Percentiles rank a stretch among this genome's conserved stretches.
Evolutionary conservation across 2,797 vertebrate species (phyloP).

Genomic region (Cyclura pinguis): DNA sequence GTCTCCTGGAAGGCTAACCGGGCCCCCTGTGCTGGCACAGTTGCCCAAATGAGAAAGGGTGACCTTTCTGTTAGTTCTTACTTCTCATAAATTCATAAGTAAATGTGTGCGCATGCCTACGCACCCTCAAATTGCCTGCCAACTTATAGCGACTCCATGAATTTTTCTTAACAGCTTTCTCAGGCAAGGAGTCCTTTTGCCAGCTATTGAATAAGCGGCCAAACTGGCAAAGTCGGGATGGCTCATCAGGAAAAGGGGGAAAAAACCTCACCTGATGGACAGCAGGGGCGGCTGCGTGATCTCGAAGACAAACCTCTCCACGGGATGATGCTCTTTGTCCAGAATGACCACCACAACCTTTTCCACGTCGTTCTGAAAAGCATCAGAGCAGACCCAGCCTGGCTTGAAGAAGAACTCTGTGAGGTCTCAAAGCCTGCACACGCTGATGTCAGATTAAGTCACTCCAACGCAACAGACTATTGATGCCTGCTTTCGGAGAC

Average conservation of each 20-base stretch:
- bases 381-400: not conserved
- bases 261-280: constrained; percentile 87
- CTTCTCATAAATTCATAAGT: too few relatives aligned
- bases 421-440: not conserved
- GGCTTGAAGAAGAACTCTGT: not conserved
- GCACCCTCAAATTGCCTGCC: too few relatives aligned
- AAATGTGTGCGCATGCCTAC: too few relatives aligned
- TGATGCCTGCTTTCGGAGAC: not conserved
- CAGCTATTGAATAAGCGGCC: not conserved
- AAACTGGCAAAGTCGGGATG: not conserved
- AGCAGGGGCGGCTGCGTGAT: constrained; percentile 94
- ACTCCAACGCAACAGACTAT: too few relatives aligned
- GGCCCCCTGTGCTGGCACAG: too few relatives aligned
- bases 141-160: too few relatives aligned
- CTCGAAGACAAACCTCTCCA: constrained; percentile 99
- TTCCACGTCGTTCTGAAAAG: constrained; percentile 92
- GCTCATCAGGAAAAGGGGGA: not conserved
- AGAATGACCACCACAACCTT: constrained; percentile 97
- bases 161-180: too few relatives aligned
- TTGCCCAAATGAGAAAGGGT: too few relatives aligned
- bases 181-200: too few relatives aligned
- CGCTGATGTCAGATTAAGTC: too few relatives aligned
- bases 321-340: constrained; percentile 98
- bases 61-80: too few relatives aligned
- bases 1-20: too few relatives aligned